Evolutionary conservation across 2,888 invertebrate species (phyloP).

Genomic region (Melanotus villosus): DNA sequence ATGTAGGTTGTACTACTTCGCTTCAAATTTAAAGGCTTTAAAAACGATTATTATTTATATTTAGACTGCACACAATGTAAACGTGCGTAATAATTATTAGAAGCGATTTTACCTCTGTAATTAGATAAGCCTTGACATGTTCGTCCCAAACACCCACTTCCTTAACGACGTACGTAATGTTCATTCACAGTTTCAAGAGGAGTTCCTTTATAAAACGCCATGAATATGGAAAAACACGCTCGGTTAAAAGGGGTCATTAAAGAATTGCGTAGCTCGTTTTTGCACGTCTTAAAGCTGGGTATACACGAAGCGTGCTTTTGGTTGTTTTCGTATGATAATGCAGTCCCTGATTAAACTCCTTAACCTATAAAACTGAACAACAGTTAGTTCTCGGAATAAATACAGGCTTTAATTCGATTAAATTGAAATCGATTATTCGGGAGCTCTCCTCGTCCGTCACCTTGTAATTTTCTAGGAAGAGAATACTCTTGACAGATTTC

Average conservation of each 20-base stretch:
- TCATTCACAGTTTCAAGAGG: constrained; percentile 16
- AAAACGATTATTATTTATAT: too few species aligned
- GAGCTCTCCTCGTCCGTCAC: too few species aligned
- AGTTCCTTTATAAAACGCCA: background rate
- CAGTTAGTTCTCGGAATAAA: too few species aligned
- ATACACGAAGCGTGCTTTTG: background rate
- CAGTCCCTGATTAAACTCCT: background rate
- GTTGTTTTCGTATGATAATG: background rate
- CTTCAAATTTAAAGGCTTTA: too few species aligned
- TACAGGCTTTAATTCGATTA: too few species aligned
- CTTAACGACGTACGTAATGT: background rate
- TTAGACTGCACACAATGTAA: constrained; percentile 10
- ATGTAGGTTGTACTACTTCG: too few species aligned
- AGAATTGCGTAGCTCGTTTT: constrained; percentile 6
- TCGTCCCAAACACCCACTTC: constrained; percentile 34
- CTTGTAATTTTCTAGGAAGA: too few species aligned
- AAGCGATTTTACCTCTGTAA: constrained; percentile 19
- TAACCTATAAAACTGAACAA: too few species aligned
- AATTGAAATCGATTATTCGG: too few species aligned
- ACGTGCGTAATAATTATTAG: constrained; percentile 1
- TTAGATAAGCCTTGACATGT: constrained; percentile 41
- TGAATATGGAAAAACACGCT: constrained; percentile 24
- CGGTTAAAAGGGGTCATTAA: constrained; percentile 13
- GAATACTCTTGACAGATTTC: background rate
- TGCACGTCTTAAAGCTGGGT: background rate